These are phyloP conservation scores for Brachionus angularis DNA, from an alignment of 1,140 invertebrate species.

Conservation along the genomic window DNA sequence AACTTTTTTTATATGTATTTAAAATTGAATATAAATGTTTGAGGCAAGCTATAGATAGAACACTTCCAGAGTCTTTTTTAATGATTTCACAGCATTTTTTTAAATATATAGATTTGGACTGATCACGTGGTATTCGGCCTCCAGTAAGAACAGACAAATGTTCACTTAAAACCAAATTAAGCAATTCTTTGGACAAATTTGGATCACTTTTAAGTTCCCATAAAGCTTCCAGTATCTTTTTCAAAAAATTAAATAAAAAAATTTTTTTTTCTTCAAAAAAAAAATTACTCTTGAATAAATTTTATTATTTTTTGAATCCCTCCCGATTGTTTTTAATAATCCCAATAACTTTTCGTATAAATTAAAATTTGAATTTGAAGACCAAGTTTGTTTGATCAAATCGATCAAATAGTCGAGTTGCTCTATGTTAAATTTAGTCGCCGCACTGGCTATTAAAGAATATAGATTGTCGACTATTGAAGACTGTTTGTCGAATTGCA, in stretches of 20 bases:
- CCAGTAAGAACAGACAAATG: constrained; percentile 61
- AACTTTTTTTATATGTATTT: neutral
- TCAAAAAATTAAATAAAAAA: too few relatives aligned
- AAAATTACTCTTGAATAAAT: too few relatives aligned
- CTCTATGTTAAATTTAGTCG: constrained; percentile 59
- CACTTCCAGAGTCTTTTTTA: constrained; percentile 52
- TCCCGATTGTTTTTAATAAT: constrained; percentile 61
- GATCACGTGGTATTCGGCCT: constrained; percentile 58
- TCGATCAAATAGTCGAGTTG: constrained; percentile 60
- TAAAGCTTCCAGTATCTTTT: constrained; percentile 58
- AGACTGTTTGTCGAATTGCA: constrained; percentile 50
- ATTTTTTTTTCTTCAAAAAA: too few relatives aligned
- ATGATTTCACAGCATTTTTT: constrained; percentile 62
- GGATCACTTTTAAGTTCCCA: constrained; percentile 61
- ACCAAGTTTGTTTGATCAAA: constrained; percentile 58
- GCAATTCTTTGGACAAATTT: constrained; percentile 55
- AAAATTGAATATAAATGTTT: neutral
- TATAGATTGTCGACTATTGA: constrained; percentile 63
- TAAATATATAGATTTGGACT: constrained; percentile 57
- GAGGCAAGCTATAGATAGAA: neutral
- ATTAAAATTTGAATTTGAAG: neutral
- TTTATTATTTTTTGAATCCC: constrained; percentile 55
- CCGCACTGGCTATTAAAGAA: constrained; percentile 61
- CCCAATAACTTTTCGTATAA: constrained; percentile 59
- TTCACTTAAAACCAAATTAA: constrained; percentile 60